Evolutionary conservation across 2,888 invertebrate species (phyloP), one percentile per base, ranked within the genome.

Genomic region (Plutella xylostella): DNA sequence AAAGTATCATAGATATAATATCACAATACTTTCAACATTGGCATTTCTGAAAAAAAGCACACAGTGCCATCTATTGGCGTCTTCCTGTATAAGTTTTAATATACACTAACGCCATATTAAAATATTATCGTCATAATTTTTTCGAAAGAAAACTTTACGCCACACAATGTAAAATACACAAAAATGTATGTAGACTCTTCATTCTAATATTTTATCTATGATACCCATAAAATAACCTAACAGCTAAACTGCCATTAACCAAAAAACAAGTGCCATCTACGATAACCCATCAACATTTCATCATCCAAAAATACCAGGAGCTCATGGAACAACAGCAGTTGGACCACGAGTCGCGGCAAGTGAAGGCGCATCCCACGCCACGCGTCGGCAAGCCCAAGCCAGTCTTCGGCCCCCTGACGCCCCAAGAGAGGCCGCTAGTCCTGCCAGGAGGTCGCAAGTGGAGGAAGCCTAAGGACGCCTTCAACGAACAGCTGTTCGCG

Each of bases 401-500:
- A 1, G 73, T 75, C 47, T 88, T 88, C 51, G 88, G 88, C 0
- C 87, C 89, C 1, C 65, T 86, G 12, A 84, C 85, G 52, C 91
- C 92, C 2, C 86, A 89, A 56, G 88, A 89, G 55, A 84, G 91
- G 46, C 92, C 93, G 6, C 73, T 93, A 35, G 88, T 92, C 43
- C 82, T 93, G 43, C 92, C 93, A 11, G 92, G 92, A 19, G 93
- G 93, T 5, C 85, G 92, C 33, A 87, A 87, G 61, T 93, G 93
- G 93, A 86, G 89, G 58, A 88, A 91, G 41, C 93, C 96, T 3
- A 90, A 93, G 61, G 94, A 94, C 61, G 91, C 94, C 35, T 96
- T 93, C 85, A 92, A 94, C 51, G 95, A 97, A 55, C 91, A 93
- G 60, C 91, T 92, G 77, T 93, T 97, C 47, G 92, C 92, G 15